Conservation (phyloP, 2,797 vertebrate species). For the Hafferia zeledoni region DNA sequence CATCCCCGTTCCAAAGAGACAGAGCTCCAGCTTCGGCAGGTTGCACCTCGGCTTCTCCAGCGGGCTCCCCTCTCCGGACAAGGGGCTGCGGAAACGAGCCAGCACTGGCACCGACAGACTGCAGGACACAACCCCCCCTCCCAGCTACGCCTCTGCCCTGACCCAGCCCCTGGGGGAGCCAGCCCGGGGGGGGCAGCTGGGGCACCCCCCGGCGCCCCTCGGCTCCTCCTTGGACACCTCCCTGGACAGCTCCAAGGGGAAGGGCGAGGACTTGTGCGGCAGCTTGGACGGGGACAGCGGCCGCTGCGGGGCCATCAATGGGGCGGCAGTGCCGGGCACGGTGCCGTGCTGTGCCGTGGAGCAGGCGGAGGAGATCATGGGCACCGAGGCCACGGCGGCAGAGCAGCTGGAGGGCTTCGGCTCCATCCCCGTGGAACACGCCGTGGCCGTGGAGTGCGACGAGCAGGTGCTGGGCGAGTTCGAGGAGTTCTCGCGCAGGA, state of each 20-base stretch:
- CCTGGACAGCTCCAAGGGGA: slow-evolving; percentile 76
- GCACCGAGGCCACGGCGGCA: slow-evolving; percentile 87
- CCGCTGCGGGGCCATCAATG: neutral
- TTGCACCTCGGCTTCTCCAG: slow-evolving; percentile 79
- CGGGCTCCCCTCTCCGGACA: slow-evolving; percentile 85
- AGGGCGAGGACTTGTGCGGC: slow-evolving; percentile 47
- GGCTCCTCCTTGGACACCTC: slow-evolving; percentile 84
- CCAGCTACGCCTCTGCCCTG: slow-evolving; percentile 80
- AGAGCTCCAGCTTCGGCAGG: slow-evolving; percentile 79
- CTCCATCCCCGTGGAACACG: slow-evolving; percentile 93
- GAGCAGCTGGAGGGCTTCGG: slow-evolving; percentile 88
- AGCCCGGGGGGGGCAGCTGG: slow-evolving; percentile 20
- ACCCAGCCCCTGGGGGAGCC: slow-evolving; percentile 66
- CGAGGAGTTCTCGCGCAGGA: slow-evolving; percentile 96
- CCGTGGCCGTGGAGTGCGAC: slow-evolving; percentile 95
- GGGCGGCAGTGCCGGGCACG: neutral
- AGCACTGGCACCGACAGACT: slow-evolving; percentile 87
- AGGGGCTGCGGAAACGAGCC: slow-evolving; percentile 85
- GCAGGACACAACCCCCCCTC: slow-evolving; percentile 82
- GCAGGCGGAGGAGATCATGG: slow-evolving; percentile 95
- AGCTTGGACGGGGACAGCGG: slow-evolving; percentile 62
- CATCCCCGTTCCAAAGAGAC: slow-evolving; percentile 90
- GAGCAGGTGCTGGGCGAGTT: slow-evolving; percentile 97
- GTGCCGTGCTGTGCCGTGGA: slow-evolving; percentile 87
- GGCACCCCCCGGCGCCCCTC: slow-evolving; percentile 51